These are phyloP conservation scores for Papilio dardanus DNA, from an alignment of 1,140 invertebrate species.

Conservation along the genomic window DNA sequence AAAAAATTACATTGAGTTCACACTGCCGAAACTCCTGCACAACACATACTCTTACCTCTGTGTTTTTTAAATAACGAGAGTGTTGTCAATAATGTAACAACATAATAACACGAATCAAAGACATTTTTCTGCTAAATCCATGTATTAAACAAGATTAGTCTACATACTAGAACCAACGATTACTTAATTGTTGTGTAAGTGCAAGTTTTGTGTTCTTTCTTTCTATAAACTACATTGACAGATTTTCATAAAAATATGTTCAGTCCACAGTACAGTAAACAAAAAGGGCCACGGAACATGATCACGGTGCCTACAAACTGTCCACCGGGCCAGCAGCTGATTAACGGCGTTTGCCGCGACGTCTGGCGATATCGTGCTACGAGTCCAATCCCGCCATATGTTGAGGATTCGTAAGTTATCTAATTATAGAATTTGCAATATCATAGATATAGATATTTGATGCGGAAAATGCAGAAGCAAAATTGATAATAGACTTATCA, in stretches of 20 bases:
- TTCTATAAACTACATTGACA: background rate
- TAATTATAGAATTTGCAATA: background rate
- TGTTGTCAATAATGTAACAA: too few relatives aligned
- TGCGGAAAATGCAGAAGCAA: background rate
- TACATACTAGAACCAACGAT: too few relatives aligned
- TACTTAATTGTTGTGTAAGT: too few relatives aligned
- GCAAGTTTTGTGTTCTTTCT: background rate
- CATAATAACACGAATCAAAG: too few relatives aligned
- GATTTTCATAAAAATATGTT: background rate
- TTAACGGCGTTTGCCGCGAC: conserved; percentile 52
- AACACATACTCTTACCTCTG: too few relatives aligned
- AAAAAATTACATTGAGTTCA: background rate
- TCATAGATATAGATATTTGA: background rate
- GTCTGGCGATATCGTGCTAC: conserved; percentile 41
- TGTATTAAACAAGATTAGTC: too few relatives aligned
- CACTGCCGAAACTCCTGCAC: background rate
- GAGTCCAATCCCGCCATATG: conserved; percentile 1
- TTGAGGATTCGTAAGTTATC: conserved; percentile 27
- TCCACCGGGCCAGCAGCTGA: conserved; percentile 39
- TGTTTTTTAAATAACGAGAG: too few relatives aligned
- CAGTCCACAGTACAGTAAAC: background rate
- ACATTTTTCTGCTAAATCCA: too few relatives aligned
- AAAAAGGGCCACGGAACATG: conserved; percentile 42
- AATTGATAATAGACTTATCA: background rate
- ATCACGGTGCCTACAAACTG: conserved; percentile 51